Percentiles rank a stretch among this genome's conserved stretches.
phyloP scores from a whole-genome alignment of 2,797 vertebrate genomes.

The Adrianichthys oophorus region DNA sequence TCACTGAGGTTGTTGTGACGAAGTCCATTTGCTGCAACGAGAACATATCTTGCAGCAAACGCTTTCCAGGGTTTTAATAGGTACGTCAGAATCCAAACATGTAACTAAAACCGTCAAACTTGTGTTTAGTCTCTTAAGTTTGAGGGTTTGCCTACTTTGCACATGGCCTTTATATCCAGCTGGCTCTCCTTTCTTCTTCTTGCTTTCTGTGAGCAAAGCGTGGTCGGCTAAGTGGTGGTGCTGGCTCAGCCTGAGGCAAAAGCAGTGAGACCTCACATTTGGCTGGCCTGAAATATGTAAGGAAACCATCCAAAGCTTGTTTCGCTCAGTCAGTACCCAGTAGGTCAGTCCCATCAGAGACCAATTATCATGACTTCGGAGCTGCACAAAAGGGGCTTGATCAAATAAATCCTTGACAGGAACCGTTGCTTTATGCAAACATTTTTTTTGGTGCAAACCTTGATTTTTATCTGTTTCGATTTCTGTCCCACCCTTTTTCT shows the following conservation, averaged over 20 bases:
- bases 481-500: too few species aligned
- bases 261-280: slow-evolving; percentile 52
- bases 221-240: slow-evolving; percentile 44
- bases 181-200: slow-evolving; percentile 19
- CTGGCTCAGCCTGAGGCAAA: slow-evolving; percentile 52
- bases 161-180: slow-evolving; percentile 11
- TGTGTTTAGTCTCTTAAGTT: slow-evolving; percentile 9
- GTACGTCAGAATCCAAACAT: slow-evolving; percentile 15
- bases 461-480: slow-evolving; percentile 31
- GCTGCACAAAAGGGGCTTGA: slow-evolving; percentile 39
- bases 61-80: slow-evolving; percentile 35
- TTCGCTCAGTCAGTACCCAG: slow-evolving; percentile 52
- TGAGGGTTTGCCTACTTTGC: slow-evolving; percentile 16
- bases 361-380: slow-evolving; percentile 64
- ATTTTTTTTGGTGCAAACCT: slow-evolving; percentile 45
- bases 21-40: slow-evolving; percentile 32
- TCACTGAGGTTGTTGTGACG: slow-evolving; percentile 40
- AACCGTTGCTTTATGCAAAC: slow-evolving; percentile 5
- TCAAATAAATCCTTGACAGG: slow-evolving; percentile 47
- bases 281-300: slow-evolving; percentile 62
- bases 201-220: slow-evolving; percentile 30
- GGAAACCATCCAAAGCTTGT: slow-evolving; percentile 57
- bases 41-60: slow-evolving; percentile 4
- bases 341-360: slow-evolving; percentile 62
- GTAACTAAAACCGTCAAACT: slow-evolving; percentile 16